These are phyloP conservation scores for Heliothis virescens DNA, from an alignment of 1,140 invertebrate genomes.

Conservation along the genomic window DNA sequence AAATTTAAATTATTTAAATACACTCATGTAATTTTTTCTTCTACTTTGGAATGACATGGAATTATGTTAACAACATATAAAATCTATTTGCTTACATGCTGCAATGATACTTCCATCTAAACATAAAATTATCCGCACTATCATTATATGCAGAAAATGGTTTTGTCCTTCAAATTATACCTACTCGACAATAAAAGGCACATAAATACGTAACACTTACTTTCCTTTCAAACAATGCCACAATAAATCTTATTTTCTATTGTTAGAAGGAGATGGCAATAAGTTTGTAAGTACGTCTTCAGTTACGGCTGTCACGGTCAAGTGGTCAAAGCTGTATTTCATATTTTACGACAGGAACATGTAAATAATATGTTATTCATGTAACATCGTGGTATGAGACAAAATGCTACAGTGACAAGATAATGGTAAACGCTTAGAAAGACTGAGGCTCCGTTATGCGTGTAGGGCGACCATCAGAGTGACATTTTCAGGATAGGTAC, in stretches of 20 bases:
- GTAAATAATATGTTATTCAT: slow-evolving; percentile 28
- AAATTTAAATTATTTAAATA: not conserved
- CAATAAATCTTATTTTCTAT: slow-evolving; percentile 20
- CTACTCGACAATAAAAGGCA: not conserved
- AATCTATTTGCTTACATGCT: too few species aligned
- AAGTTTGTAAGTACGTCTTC: slow-evolving; percentile 9
- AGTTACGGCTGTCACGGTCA: slow-evolving; percentile 25
- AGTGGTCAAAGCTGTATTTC: slow-evolving; percentile 13
- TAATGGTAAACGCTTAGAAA: slow-evolving; percentile 34
- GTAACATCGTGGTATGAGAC: slow-evolving; percentile 4
- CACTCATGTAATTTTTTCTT: too few species aligned
- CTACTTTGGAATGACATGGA: too few species aligned
- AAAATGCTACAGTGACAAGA: slow-evolving; percentile 39
- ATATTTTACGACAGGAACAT: slow-evolving; percentile 27
- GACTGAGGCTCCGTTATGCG: slow-evolving; percentile 20
- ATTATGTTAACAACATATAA: too few species aligned
- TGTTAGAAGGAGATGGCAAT: not conserved
- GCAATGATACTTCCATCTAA: too few species aligned
- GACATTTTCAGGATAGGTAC: too few species aligned
- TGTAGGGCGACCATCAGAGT: not conserved
- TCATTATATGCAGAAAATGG: not conserved
- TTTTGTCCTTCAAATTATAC: not conserved
- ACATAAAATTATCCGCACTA: too few species aligned
- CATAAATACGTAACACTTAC: slow-evolving; percentile 6
- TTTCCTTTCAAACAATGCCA: slow-evolving; percentile 18